Evolutionary conservation across 2,888 invertebrate genomes (phyloP).

Genomic region (Cerastis rubricosa): DNA sequence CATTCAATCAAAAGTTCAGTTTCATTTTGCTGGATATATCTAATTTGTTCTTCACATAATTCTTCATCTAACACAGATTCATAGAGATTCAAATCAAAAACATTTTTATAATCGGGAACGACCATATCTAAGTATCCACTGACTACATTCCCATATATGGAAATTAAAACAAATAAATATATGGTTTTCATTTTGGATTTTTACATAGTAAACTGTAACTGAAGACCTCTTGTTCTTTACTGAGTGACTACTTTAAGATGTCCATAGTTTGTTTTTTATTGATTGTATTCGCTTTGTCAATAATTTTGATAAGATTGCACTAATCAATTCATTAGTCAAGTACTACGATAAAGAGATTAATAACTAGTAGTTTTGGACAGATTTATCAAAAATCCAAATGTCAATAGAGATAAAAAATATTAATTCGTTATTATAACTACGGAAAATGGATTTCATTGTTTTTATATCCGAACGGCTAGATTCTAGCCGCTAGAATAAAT

Average conservation of each 20-base stretch:
- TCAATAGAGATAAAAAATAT: background rate
- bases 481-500: too few species aligned
- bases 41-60: conserved; percentile 78
- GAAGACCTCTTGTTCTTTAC: background rate
- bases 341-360: conserved; percentile 32
- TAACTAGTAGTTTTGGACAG: conserved; percentile 16
- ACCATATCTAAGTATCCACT: conserved; percentile 62
- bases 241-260: conserved; percentile 16
- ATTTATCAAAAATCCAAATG: conserved; percentile 23
- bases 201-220: conserved; percentile 16
- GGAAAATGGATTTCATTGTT: background rate
- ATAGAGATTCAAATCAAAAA: conserved; percentile 78
- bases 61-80: conserved; percentile 77
- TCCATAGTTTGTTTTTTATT: conserved; percentile 1
- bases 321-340: conserved; percentile 22
- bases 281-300: conserved; percentile 1
- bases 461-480: background rate
- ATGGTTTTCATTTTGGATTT: conserved; percentile 30
- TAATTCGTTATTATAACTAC: background rate
- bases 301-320: conserved; percentile 42
- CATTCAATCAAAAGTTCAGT: conserved; percentile 72
- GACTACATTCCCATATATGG: conserved; percentile 15
- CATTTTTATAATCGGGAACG: conserved; percentile 67
- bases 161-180: conserved; percentile 41
- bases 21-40: conserved; percentile 70